These are phyloP conservation scores for Polymixis flavicincta DNA, from an alignment of 2,888 invertebrate genomes.

Conservation along the genomic window DNA sequence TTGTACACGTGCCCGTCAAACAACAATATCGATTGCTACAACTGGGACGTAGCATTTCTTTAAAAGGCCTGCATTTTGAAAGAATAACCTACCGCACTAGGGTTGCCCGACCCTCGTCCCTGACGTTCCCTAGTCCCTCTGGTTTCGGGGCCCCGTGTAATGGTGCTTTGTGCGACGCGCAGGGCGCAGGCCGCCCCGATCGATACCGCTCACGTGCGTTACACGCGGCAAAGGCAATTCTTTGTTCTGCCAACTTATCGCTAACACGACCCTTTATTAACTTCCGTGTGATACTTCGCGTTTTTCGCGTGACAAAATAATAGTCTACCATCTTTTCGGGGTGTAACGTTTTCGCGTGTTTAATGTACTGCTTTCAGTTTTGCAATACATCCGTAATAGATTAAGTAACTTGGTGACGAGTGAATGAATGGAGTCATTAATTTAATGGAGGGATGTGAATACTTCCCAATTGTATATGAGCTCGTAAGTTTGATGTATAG, in stretches of 20 bases:
- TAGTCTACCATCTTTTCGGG: slow-evolving; percentile 57
- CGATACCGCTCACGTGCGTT: slow-evolving; percentile 76
- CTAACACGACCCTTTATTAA: slow-evolving; percentile 72
- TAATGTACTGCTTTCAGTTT: slow-evolving; percentile 53
- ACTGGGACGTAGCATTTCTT: slow-evolving; percentile 18
- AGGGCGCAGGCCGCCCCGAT: slow-evolving; percentile 72
- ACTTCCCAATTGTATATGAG: slow-evolving; percentile 30
- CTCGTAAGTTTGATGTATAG: slow-evolving; percentile 48
- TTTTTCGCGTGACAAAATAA: slow-evolving; percentile 68
- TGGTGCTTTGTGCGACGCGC: slow-evolving; percentile 72
- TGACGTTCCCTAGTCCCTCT: slow-evolving; percentile 34
- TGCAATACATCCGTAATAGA: slow-evolving; percentile 40
- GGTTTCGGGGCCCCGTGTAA: slow-evolving; percentile 60
- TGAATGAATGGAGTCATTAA: slow-evolving; percentile 45
- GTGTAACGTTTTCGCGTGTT: slow-evolving; percentile 60
- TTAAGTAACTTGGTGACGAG: slow-evolving; percentile 38
- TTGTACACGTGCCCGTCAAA: slow-evolving; percentile 4
- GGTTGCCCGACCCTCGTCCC: slow-evolving; percentile 44
- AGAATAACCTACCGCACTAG: slow-evolving; percentile 61
- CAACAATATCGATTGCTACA: slow-evolving; percentile 35
- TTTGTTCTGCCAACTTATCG: slow-evolving; percentile 74
- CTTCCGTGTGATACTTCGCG: slow-evolving; percentile 68
- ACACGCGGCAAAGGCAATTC: slow-evolving; percentile 69
- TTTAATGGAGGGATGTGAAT: slow-evolving; percentile 33
- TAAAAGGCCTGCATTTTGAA: slow-evolving; percentile 36